phyloP scores from a whole-genome alignment of 2,113 vertebrate species.

The Cebidichthys violaceus region DNA sequence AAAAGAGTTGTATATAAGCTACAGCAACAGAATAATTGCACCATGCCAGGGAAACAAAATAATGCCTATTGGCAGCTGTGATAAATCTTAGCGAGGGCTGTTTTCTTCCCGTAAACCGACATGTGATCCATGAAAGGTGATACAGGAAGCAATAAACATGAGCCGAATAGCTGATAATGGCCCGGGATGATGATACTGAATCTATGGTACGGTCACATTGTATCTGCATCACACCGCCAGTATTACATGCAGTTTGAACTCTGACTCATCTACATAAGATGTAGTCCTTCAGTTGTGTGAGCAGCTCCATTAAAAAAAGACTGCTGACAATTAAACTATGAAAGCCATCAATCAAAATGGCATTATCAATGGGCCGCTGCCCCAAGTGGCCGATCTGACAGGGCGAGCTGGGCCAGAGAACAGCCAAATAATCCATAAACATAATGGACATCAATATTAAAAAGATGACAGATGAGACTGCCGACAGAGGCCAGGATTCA shows the following conservation, averaged over 20 bases:
- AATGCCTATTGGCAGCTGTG: constrained; percentile 61
- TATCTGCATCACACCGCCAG: constrained; percentile 38
- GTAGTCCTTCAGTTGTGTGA: constrained; percentile 47
- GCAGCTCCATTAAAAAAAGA: constrained; percentile 64
- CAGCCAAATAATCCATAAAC: constrained; percentile 76
- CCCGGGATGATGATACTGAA: constrained; percentile 57
- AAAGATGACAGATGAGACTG: constrained; percentile 81
- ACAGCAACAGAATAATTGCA: constrained; percentile 18
- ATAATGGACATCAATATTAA: constrained; percentile 80
- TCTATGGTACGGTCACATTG: constrained; percentile 45
- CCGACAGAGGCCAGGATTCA: constrained; percentile 72
- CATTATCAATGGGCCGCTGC: constrained; percentile 69
- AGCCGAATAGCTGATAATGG: constrained; percentile 69
- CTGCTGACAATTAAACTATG: constrained; percentile 76
- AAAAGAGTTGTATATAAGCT: constrained; percentile 6
- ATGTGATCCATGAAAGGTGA: constrained; percentile 75
- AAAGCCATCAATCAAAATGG: constrained; percentile 75
- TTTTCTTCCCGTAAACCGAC: constrained; percentile 73
- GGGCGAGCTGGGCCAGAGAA: constrained; percentile 57
- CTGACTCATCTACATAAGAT: constrained; percentile 41
- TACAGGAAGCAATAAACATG: constrained; percentile 75
- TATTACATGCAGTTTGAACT: constrained; percentile 46
- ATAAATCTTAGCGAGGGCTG: constrained; percentile 53
- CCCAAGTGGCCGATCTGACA: constrained; percentile 70
- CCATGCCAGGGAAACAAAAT: constrained; percentile 47